These are phyloP conservation scores for Cyphomyrus discorhynchus DNA, from an alignment of 2,113 vertebrate species.

Conservation along the genomic window DNA sequence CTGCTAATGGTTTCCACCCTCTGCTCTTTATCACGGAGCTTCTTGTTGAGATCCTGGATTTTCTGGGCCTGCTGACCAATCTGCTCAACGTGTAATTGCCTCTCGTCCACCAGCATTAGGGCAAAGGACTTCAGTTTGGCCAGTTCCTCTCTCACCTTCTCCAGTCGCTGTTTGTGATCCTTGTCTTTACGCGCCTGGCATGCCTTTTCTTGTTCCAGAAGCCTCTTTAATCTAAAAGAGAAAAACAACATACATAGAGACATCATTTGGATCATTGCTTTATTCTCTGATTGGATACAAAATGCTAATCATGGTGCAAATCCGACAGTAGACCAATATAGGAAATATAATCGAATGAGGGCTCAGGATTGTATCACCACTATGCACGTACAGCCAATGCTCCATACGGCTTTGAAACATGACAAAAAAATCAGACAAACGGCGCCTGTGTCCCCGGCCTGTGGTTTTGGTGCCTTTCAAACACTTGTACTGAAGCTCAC, in stretches of 20 bases:
- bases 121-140: conserved; percentile 90
- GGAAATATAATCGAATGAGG: background rate
- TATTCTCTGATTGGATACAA: background rate
- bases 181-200: conserved; percentile 85
- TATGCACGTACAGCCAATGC: background rate
- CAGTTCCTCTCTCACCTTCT: conserved; percentile 79
- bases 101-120: conserved; percentile 93
- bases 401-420: background rate
- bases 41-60: conserved; percentile 77
- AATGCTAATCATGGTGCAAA: background rate
- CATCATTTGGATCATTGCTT: background rate
- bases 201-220: conserved; percentile 90
- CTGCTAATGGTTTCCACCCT: conserved; percentile 57
- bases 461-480: background rate
- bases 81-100: conserved; percentile 85
- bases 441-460: background rate
- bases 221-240: conserved; percentile 76
- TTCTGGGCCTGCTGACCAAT: conserved; percentile 84
- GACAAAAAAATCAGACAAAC: background rate
- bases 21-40: conserved; percentile 78
- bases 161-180: conserved; percentile 75
- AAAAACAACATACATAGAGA: background rate
- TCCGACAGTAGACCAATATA: background rate
- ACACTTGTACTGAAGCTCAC: background rate
- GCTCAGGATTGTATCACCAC: background rate